Percentiles rank a stretch among this genome's conserved stretches.
Evolutionary conservation across 2,797 vertebrate species (phyloP).

Genomic region (Jordanella pulchra): DNA sequence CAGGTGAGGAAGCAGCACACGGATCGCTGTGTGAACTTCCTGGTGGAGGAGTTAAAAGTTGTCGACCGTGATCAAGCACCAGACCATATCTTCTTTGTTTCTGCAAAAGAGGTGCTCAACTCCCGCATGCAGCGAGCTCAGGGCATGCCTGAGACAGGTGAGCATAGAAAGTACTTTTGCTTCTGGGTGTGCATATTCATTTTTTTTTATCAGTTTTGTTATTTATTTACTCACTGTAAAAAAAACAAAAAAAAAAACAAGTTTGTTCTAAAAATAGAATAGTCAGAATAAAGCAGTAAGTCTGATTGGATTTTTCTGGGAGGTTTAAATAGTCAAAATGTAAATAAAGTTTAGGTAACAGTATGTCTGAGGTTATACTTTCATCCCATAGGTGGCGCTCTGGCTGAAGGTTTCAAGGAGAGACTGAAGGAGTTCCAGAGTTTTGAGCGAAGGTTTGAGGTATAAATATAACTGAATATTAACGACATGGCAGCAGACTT

Average conservation of each 20-base stretch:
- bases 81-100: constrained; percentile 95
- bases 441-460: constrained; percentile 85
- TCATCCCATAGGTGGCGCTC: constrained; percentile 77
- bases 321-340: not conserved
- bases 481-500: not conserved
- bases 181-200: no score
- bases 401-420: constrained; percentile 84
- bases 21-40: constrained; percentile 92
- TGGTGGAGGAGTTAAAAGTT: constrained; percentile 95
- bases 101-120: constrained; percentile 96
- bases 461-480: constrained; percentile 49
- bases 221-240: not conserved
- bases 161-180: constrained; percentile 1
- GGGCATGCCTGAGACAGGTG: constrained; percentile 96
- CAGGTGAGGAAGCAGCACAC: constrained; percentile 96
- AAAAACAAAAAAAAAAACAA: not conserved
- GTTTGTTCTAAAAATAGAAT: not conserved
- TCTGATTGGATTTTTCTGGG: not conserved
- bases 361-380: constrained; percentile 5
- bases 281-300: not conserved
- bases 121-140: constrained; percentile 94
- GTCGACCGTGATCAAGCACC: constrained; percentile 88
- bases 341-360: not conserved
- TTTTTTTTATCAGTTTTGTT: not conserved
- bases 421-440: constrained; percentile 82